phyloP scores from a whole-genome alignment of 92 coral and sea anemone genomes.

The Parazoanthus swiftii region DNA sequence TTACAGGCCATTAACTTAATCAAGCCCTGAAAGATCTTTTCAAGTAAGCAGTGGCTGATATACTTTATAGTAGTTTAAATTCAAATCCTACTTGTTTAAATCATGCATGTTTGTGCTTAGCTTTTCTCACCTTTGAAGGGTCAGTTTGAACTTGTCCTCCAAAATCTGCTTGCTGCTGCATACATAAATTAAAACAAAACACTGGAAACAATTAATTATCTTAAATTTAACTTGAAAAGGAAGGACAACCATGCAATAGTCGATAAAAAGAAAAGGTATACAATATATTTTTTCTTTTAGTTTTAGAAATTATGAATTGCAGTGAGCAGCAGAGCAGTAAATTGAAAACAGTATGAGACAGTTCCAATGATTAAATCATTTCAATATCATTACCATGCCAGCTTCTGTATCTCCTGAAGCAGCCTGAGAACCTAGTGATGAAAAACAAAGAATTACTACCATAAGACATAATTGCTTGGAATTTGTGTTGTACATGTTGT shows the following conservation, averaged over 20 bases:
- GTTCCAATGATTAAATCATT: too few relatives aligned
- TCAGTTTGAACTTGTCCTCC: constrained; percentile 31
- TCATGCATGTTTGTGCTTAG: too few relatives aligned
- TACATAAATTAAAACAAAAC: neutral
- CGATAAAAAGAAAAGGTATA: too few relatives aligned
- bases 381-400: neutral
- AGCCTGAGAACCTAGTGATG: neutral
- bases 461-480: too few relatives aligned
- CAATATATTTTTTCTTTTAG: neutral
- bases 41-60: too few relatives aligned
- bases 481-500: neutral
- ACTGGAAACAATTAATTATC: neutral
- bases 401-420: constrained; percentile 10
- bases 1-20: too few relatives aligned
- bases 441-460: neutral
- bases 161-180: constrained; percentile 30
- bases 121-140: constrained; percentile 28
- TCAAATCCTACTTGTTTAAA: too few relatives aligned
- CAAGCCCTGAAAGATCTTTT: too few relatives aligned
- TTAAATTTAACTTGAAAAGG: neutral
- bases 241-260: too few relatives aligned
- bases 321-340: neutral
- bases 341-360: neutral
- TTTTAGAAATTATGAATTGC: neutral
- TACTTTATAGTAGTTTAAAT: too few relatives aligned